Base-by-base conservation (phyloP, 1,140 invertebrate species). In the Drosophila kepulauana region DNA sequence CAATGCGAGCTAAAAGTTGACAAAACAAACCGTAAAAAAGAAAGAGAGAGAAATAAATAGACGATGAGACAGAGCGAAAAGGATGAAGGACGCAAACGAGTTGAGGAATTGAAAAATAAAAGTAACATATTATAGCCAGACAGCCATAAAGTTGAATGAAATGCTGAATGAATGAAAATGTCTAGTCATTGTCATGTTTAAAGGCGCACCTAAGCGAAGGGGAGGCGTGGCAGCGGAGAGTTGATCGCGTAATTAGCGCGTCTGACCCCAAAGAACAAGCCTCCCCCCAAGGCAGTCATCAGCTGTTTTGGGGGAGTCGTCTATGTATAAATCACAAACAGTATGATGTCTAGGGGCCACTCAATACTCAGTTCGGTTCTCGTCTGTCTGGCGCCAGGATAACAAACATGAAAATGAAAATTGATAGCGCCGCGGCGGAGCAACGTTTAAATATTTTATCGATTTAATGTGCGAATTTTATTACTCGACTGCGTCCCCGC, bases 41-140 rank as follows among this genome's bases (percentile, higher is more conserved):
- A 66, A 38, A 7, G 25, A 25, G 3, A 25, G 20, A 25, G 20
- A 25, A 25, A 4, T 25, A 25, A 25, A 3, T 25, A 25, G 20
- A 76, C 66, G 35, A 38, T 38, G 35, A 8, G 35, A 38, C 10
- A 33, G 30, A 33, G n/a, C 43, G 48, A 25, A 33, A 20, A 57
- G n/a, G 10, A 7, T 11, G 16, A 20, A 54, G 28, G 46, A 49
- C 30, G 41, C 30, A 74, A 75, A 75, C 33, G 69, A 72, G 65
- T 81, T 78, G 63, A 73, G 63, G 78, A 91, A 91, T 91, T 89
- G 82, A 85, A 91, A 91, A 91, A 91, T 89, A 91, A 91, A 91
- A 91, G 86, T 90, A 58, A 81, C 75, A 71, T 77, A 81, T 81
- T 81, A 82, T n/a, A 11, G 70, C 84, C 79, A 79, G 77, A 75